phyloP scores from a whole-genome alignment of 2,888 invertebrate species.

The Charanyca ferruginea region DNA sequence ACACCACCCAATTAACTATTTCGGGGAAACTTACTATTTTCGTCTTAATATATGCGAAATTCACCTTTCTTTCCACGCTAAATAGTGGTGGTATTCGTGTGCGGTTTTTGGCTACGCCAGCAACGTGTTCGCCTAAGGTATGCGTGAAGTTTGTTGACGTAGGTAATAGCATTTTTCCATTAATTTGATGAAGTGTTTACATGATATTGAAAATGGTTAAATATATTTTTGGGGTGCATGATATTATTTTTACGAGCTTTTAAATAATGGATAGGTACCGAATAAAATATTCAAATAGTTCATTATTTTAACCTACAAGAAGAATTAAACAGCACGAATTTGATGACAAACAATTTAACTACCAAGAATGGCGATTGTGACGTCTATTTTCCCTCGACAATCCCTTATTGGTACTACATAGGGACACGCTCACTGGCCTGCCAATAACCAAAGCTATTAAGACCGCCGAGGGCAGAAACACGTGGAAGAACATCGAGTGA shows the following conservation, averaged over 20 bases:
- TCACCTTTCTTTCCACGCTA: neutral
- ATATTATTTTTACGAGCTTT: constrained; percentile 8
- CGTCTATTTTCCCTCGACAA: no score
- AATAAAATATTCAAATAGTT: neutral
- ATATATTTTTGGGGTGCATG: constrained; percentile 3
- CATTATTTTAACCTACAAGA: neutral
- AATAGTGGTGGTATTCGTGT: constrained; percentile 29
- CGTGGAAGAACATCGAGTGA: no score
- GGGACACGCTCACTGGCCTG: no score
- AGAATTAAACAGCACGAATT: no score
- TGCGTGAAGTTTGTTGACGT: constrained; percentile 29
- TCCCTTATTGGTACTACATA: no score
- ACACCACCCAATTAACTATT: constrained; percentile 50
- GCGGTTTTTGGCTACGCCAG: neutral
- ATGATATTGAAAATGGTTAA: constrained; percentile 4
- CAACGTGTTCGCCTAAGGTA: neutral
- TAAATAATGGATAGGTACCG: neutral
- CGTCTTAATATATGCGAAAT: constrained; percentile 19
- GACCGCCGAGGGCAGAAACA: no score
- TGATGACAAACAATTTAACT: no score
- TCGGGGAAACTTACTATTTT: constrained; percentile 43
- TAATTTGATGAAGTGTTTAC: constrained; percentile 46
- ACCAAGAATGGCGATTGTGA: no score
- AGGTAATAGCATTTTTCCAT: constrained; percentile 42
- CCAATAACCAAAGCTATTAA: no score